Evolutionary conservation across 2,888 invertebrate genomes (phyloP), one percentile per base, ranked within the genome.

Genomic region (Pammene aurita): DNA sequence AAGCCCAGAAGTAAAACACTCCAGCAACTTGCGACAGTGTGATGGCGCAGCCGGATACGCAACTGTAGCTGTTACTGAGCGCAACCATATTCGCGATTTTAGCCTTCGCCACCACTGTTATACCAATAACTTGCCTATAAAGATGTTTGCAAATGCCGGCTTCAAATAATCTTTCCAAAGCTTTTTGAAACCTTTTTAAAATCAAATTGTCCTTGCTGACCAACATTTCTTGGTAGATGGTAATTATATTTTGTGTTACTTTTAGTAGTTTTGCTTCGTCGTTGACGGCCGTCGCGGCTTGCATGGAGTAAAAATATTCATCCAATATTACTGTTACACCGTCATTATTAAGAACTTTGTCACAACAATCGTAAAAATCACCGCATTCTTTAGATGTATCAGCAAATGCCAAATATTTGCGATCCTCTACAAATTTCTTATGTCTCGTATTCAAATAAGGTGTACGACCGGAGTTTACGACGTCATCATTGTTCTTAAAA

Each of bases 221-320:
- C 14, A 87, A 38, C 83, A 92, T 90, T 72, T 90, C 89, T 46
- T 88, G 86, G 64, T 83, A 90, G 0, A 87, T 76, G 0, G 80
- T 80, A 0, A 91, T 11, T 10, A 89, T 58, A 55, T 84, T 84
- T 42, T 90, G 85, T 0, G 75, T 6, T 0, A 81, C 72, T 70
- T 74, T 77, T 13, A 90, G 54, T 2, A 89, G 70, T 67, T 76
- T 82, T 1, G 89, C 89, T 76, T 91, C 90, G 38, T 83, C 79
- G 16, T 86, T 75, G 0, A 86, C 78, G 2, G 85, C 80, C 4
- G 90, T 83, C 0, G 18, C 18, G 0, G 80, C 79, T 81, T 90
- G 90, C 42, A 84, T 74, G 4, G 72, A 34, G n/a, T 77, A 74
- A 61, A 88, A 82, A 44, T 78, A 71, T 5, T 78, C 81, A 71